These are phyloP conservation scores for Acanthiza pusilla DNA, from an alignment of 2,797 vertebrate genomes.

Conservation along the genomic window DNA sequence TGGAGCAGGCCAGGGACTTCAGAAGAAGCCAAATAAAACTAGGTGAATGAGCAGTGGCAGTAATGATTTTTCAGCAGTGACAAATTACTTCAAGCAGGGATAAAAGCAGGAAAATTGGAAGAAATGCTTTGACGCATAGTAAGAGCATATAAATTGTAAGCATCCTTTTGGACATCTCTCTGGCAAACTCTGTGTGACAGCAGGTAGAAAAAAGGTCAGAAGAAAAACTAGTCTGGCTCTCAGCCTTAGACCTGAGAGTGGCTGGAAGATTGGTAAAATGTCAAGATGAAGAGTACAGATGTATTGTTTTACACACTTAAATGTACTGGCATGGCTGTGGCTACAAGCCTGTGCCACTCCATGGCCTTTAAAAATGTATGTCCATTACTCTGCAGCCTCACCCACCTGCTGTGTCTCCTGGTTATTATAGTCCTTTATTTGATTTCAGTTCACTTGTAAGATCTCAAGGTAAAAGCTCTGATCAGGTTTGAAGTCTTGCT, in stretches of 20 bases:
- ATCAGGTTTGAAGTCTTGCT: background rate
- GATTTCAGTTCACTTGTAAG: background rate
- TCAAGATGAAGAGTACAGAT: background rate
- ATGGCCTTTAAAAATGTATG: background rate
- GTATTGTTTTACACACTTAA: background rate
- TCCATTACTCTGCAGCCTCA: background rate
- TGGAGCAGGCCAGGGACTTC: background rate
- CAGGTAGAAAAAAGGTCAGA: background rate
- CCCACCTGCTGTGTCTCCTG: background rate
- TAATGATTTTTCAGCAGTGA: slow-evolving; percentile 1
- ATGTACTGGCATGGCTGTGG: background rate
- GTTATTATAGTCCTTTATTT: background rate
- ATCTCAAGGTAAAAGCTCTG: background rate
- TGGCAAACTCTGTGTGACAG: background rate
- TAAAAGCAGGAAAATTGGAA: slow-evolving; percentile 35
- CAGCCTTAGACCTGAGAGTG: background rate
- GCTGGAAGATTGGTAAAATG: background rate
- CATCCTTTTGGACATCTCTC: background rate
- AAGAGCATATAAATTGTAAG: background rate
- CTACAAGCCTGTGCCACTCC: background rate
- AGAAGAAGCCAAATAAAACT: background rate
- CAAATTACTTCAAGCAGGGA: slow-evolving; percentile 23
- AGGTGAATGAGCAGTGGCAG: background rate
- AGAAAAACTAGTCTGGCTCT: background rate
- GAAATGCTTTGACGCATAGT: background rate